Base-by-base conservation (phyloP, 2,888 invertebrate genomes). In the Eueremaeus valkanovi region DNA sequence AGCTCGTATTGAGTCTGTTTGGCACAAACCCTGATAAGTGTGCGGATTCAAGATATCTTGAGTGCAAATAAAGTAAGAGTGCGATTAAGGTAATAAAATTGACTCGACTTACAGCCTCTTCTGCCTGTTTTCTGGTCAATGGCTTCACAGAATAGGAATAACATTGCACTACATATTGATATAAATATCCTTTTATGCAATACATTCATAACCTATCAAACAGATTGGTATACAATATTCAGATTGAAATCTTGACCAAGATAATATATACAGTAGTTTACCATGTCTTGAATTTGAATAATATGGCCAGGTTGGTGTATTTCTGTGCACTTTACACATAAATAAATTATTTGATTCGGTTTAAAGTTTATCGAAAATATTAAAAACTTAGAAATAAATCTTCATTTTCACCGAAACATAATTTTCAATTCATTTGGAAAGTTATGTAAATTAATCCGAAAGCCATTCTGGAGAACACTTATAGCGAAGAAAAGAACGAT, bases 1-100 rank as follows among this genome's bases (percentile, higher is more conserved):
- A 68, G 27, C 42, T 68, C n/a, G 8, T 42, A 68, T 68, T 68
- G 21, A 40, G n/a, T 68, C 42, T 68, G 61, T 73, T 75, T 55
- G 42, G 42, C 51, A 29, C 24, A 45, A 75, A 63, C 72, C 75
- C 72, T 72, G 58, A 55, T 24, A 58, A 58, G 9, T 42, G 42
- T 68, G 63, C 61, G 16, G 11, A 61, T 31, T 61, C 3, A 13
- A 61, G 29, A 61, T n/a, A n/a, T n/a, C n/a, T n/a, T n/a, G 13
- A 18, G 61, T 61, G 61, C 61, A 61, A 24, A 29, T 61, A 3
- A 29, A 24, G 11, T 18, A 29, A 61, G 29, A 31, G 21, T 29
- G 13, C 6, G 13, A 3, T 61, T 24, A 24, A 27, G 16, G 21
- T 2, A 27, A 11, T 24, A 55, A 55, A 24, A 55, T 63, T 29